Base-by-base conservation (phyloP, 2,888 invertebrate species). In the Cerastoderma edule region DNA sequence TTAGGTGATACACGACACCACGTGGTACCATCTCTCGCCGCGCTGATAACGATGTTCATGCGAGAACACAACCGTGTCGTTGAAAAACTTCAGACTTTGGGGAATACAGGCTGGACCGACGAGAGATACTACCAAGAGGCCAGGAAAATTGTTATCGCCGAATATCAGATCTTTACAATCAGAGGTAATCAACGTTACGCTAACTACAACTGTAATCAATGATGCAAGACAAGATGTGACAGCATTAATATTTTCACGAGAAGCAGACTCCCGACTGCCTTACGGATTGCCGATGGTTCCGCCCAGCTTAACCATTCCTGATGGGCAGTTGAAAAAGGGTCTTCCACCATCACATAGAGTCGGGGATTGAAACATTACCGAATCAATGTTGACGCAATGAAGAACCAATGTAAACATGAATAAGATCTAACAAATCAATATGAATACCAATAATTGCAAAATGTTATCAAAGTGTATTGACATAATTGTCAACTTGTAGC, bases 41-140 rank as follows among this genome's bases (percentile, higher is more conserved):
- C 96, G 0, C 95, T 97, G 95, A 97, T 98, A 91, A 93, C 97
- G 72, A 91, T 98, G 64, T 96, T 84, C 69, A 68, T 86, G 13
- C 67, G 89, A 44, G 97, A 98, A 91, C 98, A 98, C 93, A 98
- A 98, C 93, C 94, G 97, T 78, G 93, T 97, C 0, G 97, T 98
- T 0, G 95, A 94, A 67, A 95, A 94, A 4, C 93, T 98, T 48
- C 19, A 10, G n/a, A 95, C 95, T 0, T 95, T 95, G 67, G 95
- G 98, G 5, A 98, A 98, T 93, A 97, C 96, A 0, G 90, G 93
- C 22, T 98, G 98, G 98, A 0, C 97, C 97, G 91, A 89, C 48
- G 87, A 88, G 50, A 68, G 70, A 13, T 72, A 88, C 28, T 89
- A 82, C 64, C 85, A 88, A 64, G 89, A 89, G 73, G 72, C 88